Base-by-base conservation (phyloP, 2,888 invertebrate species). In the Dryococelus australis region DNA sequence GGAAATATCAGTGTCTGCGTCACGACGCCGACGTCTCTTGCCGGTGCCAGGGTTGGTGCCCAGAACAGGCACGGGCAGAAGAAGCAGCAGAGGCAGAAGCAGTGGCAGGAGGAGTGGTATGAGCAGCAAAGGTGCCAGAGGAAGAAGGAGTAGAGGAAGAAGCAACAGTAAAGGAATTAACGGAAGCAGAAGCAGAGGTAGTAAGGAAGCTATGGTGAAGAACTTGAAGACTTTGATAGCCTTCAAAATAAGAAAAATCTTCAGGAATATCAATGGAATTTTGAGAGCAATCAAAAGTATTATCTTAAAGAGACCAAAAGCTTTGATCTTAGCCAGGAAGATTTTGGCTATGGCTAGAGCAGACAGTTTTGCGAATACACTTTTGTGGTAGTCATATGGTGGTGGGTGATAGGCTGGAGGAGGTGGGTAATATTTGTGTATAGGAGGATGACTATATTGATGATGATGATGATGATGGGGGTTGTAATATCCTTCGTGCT, bases 311-410 rank as follows among this genome's bases (percentile, higher is more conserved):
- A 87, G n/a, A 8, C 87, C 87, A 24, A 87, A 84, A 12, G 87
- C 86, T 43, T 87, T 87, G 13, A 87, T 28, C 47, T 87, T 88
- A 13, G 88, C 88, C 47, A 88, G 51, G 43, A 88, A 79, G n/a
- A 87, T 85, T 43, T 88, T 88, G 85, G 87, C 84, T 24, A 88
- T n/a, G 80, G 88, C 88, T 12, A 88, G 88, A 24, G 87, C 12
- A 8, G 88, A 87, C 24, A 88, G 85, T 81, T 88, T 88, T 43
- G 87, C 84, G 10, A 86, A 84, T 3, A 84, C 84, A 9, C 86
- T 85, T 47, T 86, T 47, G 35, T 86, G 84, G 9, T 87, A 43
- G 80, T 86, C 80, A 26, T 86, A 84, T 43, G 27, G 84, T 0
- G 79, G 84, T n/a, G 65, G 80, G 81, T 84, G 78, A n/a, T 79